Conservation (phyloP, 2,797 vertebrate species). For the Gadopsis marmoratus region DNA sequence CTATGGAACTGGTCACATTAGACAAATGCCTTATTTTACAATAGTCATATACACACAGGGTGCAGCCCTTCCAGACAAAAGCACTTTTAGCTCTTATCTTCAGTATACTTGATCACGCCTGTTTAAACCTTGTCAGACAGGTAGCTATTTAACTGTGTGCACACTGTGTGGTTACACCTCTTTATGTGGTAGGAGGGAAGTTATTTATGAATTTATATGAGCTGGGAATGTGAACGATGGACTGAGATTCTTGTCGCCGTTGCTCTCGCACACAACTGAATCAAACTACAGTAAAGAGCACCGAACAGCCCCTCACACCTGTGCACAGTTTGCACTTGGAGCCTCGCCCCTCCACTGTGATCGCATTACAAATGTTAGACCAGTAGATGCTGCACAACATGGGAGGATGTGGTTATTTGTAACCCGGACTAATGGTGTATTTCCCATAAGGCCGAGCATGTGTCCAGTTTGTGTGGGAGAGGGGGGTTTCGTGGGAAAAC, state of each 20-base stretch:
- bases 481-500: conserved; percentile 61
- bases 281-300: neutral
- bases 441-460: conserved; percentile 67
- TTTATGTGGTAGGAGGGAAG: neutral
- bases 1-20: neutral
- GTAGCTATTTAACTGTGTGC: conserved; percentile 53
- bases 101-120: conserved; percentile 39
- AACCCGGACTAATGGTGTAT: conserved; percentile 30
- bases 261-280: conserved; percentile 23
- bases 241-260: accelerated
- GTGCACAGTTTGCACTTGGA: conserved; percentile 22
- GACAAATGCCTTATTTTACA: conserved; percentile 24
- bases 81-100: conserved; percentile 63
- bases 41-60: conserved; percentile 20
- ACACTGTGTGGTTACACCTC: neutral
- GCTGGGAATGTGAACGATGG: neutral
- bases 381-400: conserved; percentile 28
- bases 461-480: conserved; percentile 27
- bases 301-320: conserved; percentile 35
- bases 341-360: conserved; percentile 23
- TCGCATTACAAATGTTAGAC: conserved; percentile 24
- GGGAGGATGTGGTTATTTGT: conserved; percentile 64
- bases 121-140: conserved; percentile 14
- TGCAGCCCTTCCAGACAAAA: conserved; percentile 34
- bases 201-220: neutral